phyloP scores from a whole-genome alignment of 2,888 invertebrate genomes.

The Leucophenga maculata region DNA sequence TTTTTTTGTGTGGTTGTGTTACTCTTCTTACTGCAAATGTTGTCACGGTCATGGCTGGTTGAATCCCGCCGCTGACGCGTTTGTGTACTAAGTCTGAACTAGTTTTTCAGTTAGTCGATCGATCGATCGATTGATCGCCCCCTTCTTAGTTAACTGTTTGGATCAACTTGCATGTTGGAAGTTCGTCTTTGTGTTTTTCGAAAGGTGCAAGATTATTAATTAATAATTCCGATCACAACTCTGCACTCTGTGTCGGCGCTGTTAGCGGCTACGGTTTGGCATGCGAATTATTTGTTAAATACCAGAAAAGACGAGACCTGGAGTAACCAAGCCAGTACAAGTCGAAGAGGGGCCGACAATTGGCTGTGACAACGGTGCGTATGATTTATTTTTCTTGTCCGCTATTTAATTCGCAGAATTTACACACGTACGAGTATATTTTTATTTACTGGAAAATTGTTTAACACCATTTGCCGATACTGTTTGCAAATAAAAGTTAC shows the following conservation, averaged over 20 bases:
- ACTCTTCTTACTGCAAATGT: slow-evolving; percentile 46
- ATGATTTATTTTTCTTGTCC: slow-evolving; percentile 10
- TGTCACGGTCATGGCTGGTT: slow-evolving; percentile 51
- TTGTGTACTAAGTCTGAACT: slow-evolving; percentile 31
- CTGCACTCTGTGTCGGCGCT: slow-evolving; percentile 67
- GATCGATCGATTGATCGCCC: background rate
- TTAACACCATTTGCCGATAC: background rate
- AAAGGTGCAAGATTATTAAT: slow-evolving; percentile 72
- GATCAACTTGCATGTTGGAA: slow-evolving; percentile 19
- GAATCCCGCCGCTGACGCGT: slow-evolving; percentile 25
- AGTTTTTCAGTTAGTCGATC: slow-evolving; percentile 28
- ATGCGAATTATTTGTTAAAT: slow-evolving; percentile 66
- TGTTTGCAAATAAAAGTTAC: no score
- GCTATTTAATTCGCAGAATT: slow-evolving; percentile 2
- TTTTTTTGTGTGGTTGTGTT: slow-evolving; percentile 36
- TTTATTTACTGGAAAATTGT: background rate
- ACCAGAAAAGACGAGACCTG: slow-evolving; percentile 48
- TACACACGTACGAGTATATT: background rate
- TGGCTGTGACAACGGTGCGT: background rate
- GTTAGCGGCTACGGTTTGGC: slow-evolving; percentile 61
- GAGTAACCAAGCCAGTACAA: background rate
- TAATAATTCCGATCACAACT: slow-evolving; percentile 70
- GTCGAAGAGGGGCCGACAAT: background rate
- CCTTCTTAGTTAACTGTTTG: slow-evolving; percentile 24
- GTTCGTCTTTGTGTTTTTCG: slow-evolving; percentile 38